Conservation (phyloP, 2,888 invertebrate species). For the Eupelmus urozonus region DNA sequence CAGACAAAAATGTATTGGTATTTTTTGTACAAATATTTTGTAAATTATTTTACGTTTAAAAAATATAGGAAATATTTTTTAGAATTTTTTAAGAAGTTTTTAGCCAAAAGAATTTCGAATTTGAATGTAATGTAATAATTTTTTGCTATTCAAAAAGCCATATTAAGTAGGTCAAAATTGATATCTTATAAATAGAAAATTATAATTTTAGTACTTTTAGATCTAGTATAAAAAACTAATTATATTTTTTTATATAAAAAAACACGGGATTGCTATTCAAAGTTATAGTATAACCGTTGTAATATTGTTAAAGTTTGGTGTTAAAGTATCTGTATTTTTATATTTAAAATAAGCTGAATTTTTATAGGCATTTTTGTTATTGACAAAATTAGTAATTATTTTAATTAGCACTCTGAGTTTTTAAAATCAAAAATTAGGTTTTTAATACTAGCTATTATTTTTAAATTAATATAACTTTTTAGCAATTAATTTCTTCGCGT, state of each 20-base stretch:
- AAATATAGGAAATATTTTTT: too few species aligned
- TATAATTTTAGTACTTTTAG: slow-evolving; percentile 33
- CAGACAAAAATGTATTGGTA: too few species aligned
- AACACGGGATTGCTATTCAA: slow-evolving; percentile 5
- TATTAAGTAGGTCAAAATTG: background rate
- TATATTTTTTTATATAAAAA: slow-evolving; percentile 9
- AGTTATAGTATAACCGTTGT: slow-evolving; percentile 5
- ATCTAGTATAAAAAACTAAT: background rate
- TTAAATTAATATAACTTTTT: too few species aligned
- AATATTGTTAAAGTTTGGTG: slow-evolving; percentile 20
- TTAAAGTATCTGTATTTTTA: slow-evolving; percentile 16
- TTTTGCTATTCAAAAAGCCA: slow-evolving; percentile 23
- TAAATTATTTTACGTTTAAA: too few species aligned
- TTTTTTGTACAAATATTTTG: too few species aligned
- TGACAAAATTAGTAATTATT: background rate
- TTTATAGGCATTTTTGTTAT: background rate
- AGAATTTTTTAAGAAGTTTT: too few species aligned
- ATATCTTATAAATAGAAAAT: background rate
- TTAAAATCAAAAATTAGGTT: too few species aligned
- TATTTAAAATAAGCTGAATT: slow-evolving; percentile 21
- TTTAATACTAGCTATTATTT: too few species aligned
- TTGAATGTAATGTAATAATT: too few species aligned
- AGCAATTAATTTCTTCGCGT: too few species aligned
- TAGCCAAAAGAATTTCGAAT: too few species aligned
- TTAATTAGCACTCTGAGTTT: background rate